Conservation (phyloP, 2,888 invertebrate species). For the Adela reaumurella region DNA sequence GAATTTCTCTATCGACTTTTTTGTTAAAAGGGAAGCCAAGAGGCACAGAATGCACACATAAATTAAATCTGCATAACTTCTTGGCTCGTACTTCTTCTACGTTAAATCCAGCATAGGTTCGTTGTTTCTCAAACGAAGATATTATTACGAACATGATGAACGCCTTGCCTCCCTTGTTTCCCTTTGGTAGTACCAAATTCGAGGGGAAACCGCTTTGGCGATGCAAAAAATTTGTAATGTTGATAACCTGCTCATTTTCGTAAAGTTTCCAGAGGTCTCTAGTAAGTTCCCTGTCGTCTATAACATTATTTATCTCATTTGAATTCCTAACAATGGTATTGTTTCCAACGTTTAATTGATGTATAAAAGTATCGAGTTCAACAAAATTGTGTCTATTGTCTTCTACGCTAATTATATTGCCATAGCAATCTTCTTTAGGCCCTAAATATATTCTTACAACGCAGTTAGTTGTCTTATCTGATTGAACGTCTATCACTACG, state of each 20-base stretch:
- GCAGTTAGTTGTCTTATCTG: neutral
- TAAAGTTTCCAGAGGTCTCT: neutral
- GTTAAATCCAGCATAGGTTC: neutral
- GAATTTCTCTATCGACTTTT: constrained; percentile 36
- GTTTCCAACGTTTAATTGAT: constrained; percentile 1
- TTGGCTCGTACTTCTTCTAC: constrained; percentile 14
- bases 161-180: constrained; percentile 38
- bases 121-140: constrained; percentile 14
- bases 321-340: constrained; percentile 1
- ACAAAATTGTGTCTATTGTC: neutral
- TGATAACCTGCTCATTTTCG: neutral
- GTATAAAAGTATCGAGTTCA: constrained; percentile 2
- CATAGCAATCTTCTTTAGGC: neutral
- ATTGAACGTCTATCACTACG: constrained; percentile 1
- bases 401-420: neutral
- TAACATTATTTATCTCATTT: neutral
- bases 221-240: neutral
- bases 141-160: constrained; percentile 34
- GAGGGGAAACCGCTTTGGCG: constrained; percentile 1
- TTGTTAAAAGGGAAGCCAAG: constrained; percentile 63
- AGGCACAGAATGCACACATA: constrained; percentile 40
- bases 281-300: neutral
- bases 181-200: constrained; percentile 41
- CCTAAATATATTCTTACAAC: constrained; percentile 3
- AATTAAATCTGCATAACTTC: constrained; percentile 20